Evolutionary conservation across 2,797 vertebrate genomes (phyloP), one percentile per base, ranked within the genome.

Genomic region (Tympanoctomys barrerae): DNA sequence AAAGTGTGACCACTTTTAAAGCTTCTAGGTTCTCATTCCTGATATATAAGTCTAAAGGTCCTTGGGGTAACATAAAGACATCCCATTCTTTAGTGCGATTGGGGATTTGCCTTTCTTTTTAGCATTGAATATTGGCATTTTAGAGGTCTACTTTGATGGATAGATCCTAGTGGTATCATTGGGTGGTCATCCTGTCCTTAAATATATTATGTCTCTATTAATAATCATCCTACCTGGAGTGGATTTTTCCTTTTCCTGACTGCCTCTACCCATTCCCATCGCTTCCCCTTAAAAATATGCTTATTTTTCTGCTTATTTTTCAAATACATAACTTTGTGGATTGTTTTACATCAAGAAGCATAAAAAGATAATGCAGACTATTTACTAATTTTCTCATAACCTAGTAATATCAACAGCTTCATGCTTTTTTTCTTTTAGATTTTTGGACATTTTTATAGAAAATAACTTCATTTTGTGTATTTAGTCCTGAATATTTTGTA

Each of bases 301-400:
- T 86, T 80, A 39, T 85, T 93, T 84, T 93, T 88, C 28, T 18
- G 18, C 28, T 81, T 82, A 54, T 75, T 91, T 88, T 28, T 28
- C 85, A 84, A 71, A 61, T 19, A 59, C 0, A 8, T 80, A 83
- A 11, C 61, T 87, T 49, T 82, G 42, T 86, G 24, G 39, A 66
- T 33, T 61, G 28, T 77, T 91, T 94, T 94, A 89, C 2, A 68
- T 68, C 26, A 13, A 88, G 90, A 93, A 80, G 7, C 80, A 80
- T 73, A 84, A 85, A 88, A 93, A 66, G 26, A 57, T 75, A 36
- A 81, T 89, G 19, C 6, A 92, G 52, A 89, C 57, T 86, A 42
- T 59, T 94, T 33, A n/a, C 64, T 70, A 28, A 57, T 71, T 42
- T 91, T 59, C 39, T 39, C 66, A 31, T 52, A 84, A 88, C 61